These are phyloP conservation scores for Drosophila obscura DNA, from an alignment of 1,140 invertebrate genomes.

Conservation along the genomic window DNA sequence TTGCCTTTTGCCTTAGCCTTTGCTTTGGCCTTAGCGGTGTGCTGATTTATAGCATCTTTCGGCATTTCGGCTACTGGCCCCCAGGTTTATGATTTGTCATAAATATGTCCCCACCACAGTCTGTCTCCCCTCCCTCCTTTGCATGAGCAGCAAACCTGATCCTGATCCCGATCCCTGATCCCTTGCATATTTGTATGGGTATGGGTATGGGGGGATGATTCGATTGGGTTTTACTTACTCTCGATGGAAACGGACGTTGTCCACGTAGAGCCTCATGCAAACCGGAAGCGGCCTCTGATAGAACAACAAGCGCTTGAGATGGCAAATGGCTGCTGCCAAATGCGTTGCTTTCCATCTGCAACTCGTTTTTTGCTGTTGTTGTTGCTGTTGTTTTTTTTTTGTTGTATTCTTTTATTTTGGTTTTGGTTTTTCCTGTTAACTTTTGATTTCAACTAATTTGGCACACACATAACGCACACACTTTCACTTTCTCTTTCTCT, in stretches of 20 bases:
- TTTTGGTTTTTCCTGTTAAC: constrained; percentile 29
- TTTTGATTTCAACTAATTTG: constrained; percentile 38
- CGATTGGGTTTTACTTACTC: constrained; percentile 71
- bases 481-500: constrained; percentile 52
- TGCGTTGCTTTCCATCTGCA: constrained; percentile 84
- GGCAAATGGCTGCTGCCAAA: constrained; percentile 86
- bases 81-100: constrained; percentile 78
- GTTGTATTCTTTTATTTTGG: constrained; percentile 10
- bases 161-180: constrained; percentile 20
- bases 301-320: constrained; percentile 91
- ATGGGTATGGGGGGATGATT: not conserved
- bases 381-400: constrained; percentile 12
- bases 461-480: constrained; percentile 54
- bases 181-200: not conserved
- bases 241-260: constrained; percentile 87
- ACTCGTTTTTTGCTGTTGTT: constrained; percentile 37
- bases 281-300: constrained; percentile 90
- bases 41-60: constrained; percentile 70
- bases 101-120: constrained; percentile 67
- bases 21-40: constrained; percentile 48
- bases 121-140: not conserved
- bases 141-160: no score
- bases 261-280: constrained; percentile 90
- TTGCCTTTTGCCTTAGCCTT: constrained; percentile 26
- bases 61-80: constrained; percentile 63